Evolutionary conservation across 92 coral and sea anemone species (phyloP).

Genomic region (Porites divaricata): DNA sequence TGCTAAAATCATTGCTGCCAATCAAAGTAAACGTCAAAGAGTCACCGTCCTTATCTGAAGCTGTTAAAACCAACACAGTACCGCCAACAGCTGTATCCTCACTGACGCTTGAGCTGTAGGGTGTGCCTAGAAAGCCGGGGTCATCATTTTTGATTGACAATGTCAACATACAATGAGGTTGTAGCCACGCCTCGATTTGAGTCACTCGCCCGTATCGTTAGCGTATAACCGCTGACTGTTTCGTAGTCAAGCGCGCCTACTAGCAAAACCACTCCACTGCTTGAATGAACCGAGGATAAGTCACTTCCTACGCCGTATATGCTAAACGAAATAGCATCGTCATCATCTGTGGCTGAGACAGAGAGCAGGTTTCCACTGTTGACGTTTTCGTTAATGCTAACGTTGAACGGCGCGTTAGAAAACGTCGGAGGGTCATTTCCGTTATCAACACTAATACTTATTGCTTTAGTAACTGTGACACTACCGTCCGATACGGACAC

Average conservation of each 20-base stretch:
- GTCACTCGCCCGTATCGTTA: slow-evolving; percentile 45
- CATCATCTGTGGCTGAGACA: slow-evolving; percentile 65
- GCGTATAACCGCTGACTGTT: slow-evolving; percentile 43
- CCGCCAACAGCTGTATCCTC: slow-evolving; percentile 49
- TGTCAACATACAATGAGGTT: slow-evolving; percentile 56
- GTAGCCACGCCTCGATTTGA: slow-evolving; percentile 36
- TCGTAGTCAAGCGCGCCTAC: slow-evolving; percentile 54
- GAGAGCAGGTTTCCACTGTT: slow-evolving; percentile 47
- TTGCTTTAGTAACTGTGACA: slow-evolving; percentile 31
- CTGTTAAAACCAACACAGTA: slow-evolving; percentile 52
- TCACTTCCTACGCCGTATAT: slow-evolving; percentile 60
- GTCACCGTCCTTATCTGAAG: slow-evolving; percentile 61
- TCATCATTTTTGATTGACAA: slow-evolving; percentile 69
- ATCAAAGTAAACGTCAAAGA: slow-evolving; percentile 39
- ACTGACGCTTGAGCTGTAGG: slow-evolving; percentile 53
- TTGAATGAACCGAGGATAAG: slow-evolving; percentile 37
- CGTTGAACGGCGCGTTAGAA: slow-evolving; percentile 54
- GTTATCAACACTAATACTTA: slow-evolving; percentile 30
- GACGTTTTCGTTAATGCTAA: slow-evolving; percentile 45
- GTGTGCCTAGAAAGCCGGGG: slow-evolving; percentile 62
- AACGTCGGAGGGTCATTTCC: slow-evolving; percentile 55
- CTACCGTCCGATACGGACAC: slow-evolving; percentile 58
- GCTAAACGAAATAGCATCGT: slow-evolving; percentile 51
- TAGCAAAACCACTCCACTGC: slow-evolving; percentile 42
- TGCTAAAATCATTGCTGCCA: slow-evolving; percentile 41